These are phyloP conservation scores for Brachirus orientalis DNA, from an alignment of 2,113 vertebrate species.

Conservation along the genomic window DNA sequence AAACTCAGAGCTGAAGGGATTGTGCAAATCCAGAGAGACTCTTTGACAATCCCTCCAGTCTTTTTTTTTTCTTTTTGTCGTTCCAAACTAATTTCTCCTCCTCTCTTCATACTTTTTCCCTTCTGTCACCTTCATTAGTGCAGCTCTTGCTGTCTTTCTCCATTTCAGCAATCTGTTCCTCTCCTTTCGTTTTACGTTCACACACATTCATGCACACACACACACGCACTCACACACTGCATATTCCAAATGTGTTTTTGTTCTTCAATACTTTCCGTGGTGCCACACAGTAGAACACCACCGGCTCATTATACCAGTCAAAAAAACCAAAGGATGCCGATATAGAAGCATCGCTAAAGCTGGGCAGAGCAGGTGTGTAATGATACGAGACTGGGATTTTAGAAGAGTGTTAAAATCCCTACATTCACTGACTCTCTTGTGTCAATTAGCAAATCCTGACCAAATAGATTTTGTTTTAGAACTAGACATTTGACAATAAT, in stretches of 20 bases:
- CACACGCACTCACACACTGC: conserved; percentile 3
- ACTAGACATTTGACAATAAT: too few species aligned
- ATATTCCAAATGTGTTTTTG: conserved; percentile 44
- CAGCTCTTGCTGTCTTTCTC: conserved; percentile 27
- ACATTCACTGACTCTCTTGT: too few species aligned
- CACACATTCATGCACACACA: conserved; percentile 13
- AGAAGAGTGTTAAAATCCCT: conserved; percentile 3
- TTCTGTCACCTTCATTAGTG: conserved; percentile 55
- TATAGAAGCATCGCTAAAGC: conserved; percentile 2
- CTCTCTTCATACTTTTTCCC: conserved; percentile 32
- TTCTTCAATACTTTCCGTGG: conserved; percentile 36
- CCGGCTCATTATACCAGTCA: conserved; percentile 54
- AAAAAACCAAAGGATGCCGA: conserved; percentile 34
- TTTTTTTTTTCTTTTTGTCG: conserved; percentile 49
- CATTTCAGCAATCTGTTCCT: conserved; percentile 37
- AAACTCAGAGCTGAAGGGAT: conserved; percentile 64
- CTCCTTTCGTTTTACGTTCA: conserved; percentile 34
- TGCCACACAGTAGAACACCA: conserved; percentile 39
- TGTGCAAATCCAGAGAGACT: conserved; percentile 68
- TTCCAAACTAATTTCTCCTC: conserved; percentile 47
- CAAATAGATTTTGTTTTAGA: too few species aligned
- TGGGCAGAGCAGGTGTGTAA: conserved; percentile 12
- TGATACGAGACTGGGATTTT: not conserved
- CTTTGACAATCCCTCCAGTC: conserved; percentile 41
- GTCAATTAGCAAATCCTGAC: too few species aligned